Base-by-base conservation (phyloP, 2,113 vertebrate genomes). In the Limanda limanda region DNA sequence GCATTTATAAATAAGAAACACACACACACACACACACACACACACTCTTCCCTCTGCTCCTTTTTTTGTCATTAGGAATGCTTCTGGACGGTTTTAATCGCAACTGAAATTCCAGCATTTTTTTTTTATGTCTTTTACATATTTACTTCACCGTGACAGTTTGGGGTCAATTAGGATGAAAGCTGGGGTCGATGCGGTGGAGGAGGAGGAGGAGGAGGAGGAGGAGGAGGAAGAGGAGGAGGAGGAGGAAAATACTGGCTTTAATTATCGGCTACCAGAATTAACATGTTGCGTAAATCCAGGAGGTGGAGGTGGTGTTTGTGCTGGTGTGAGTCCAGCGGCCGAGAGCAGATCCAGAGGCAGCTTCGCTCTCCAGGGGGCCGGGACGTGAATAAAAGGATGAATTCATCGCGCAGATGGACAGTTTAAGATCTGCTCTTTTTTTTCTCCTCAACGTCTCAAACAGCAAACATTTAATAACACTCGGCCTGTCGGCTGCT, bases 131-230 rank as follows among this genome's bases (percentile, higher is more conserved):
- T 67, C 45, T 74, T 78, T 80, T 54, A 64, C 78, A 81, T 83
- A 87, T 89, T 86, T 85, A 84, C 81, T 74, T 73, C 78, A 59
- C 79, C 20, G 27, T 84, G 89, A 89, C 86, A 91, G 88, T 90
- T 90, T 90, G 82, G 73, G 88, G 81, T 89, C 86, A 86, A 84
- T 88, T 82, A 81, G 59, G 68, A 87, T 85, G 83, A 91, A 87
- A 90, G 86, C 78, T 5, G 66, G 56, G 79, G 77, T 69, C 23
- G 62, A 15, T 1, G 27, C 0, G 58, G 15, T 20, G 17, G 58
- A 15, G 6, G 27, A 1, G 58, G 15, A 48, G 47, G 47, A 18
- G 17, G 15, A 1, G 58, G 63, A 18, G 61, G 64, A 63, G 56
- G 60, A 47, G 25, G 25, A 25, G 25, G 25, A 27, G 25, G 27